A percentile compares a stretch with the other conserved stretches of the same genome.
These are phyloP conservation scores for Anastatus disparis DNA, from an alignment of 1,140 invertebrate genomes.

Conservation along the genomic window DNA sequence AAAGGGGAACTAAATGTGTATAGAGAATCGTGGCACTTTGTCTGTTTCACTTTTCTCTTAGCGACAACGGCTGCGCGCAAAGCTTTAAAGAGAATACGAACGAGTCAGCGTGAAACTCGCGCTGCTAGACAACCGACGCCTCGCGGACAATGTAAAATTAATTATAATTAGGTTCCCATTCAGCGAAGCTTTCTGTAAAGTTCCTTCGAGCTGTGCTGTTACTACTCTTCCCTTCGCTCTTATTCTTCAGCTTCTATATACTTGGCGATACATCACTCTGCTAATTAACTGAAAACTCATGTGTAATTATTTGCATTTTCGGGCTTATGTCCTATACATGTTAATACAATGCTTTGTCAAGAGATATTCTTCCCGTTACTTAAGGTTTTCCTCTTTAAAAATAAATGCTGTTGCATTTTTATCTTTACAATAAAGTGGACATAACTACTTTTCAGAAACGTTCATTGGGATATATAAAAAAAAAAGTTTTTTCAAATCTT, in stretches of 20 bases:
- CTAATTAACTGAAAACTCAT: conserved; percentile 40
- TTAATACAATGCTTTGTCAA: too few species aligned
- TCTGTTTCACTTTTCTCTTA: neutral
- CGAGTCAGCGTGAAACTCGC: conserved; percentile 8
- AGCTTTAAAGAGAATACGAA: conserved; percentile 26
- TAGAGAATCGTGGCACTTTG: neutral
- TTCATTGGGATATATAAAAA: too few species aligned
- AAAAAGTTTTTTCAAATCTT: too few species aligned
- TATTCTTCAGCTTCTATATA: neutral
- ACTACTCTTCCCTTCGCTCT: neutral
- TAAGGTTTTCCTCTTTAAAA: too few species aligned
- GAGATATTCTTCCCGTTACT: too few species aligned
- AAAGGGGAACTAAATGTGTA: neutral
- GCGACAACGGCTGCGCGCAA: neutral
- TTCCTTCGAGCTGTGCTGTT: conserved; percentile 36
- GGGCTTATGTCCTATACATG: neutral
- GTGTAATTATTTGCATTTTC: conserved; percentile 32
- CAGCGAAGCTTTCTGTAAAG: conserved; percentile 41
- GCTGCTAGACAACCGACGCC: neutral
- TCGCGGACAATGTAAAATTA: conserved; percentile 56
- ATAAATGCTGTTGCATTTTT: too few species aligned
- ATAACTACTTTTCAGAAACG: too few species aligned
- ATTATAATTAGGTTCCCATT: conserved; percentile 58
- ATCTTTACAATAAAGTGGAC: too few species aligned
- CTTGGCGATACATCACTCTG: neutral